A percentile compares a stretch with the other conserved stretches of the same genome.
Conservation (phyloP, 2,888 invertebrate genomes). For the Drosophila maculinotata region DNA sequence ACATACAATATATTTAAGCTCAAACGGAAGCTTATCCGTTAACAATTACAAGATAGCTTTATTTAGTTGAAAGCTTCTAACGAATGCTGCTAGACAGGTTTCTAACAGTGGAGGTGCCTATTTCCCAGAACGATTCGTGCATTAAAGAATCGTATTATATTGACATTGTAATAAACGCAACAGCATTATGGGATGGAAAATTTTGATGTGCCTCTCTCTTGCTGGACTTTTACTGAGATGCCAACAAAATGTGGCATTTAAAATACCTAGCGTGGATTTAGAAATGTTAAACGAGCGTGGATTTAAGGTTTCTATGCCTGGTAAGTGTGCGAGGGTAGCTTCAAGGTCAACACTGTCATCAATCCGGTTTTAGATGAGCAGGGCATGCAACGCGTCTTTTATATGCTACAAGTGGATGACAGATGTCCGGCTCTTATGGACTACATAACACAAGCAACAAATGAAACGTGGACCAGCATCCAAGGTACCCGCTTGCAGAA, state of each 20-base stretch:
- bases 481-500: constrained; percentile 50
- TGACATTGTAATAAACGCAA: constrained; percentile 2
- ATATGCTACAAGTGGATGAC: constrained; percentile 70
- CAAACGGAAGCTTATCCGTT: too few relatives aligned
- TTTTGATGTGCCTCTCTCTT: background rate
- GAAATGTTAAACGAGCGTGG: constrained; percentile 54
- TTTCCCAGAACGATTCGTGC: constrained; percentile 12
- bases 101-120: constrained; percentile 11
- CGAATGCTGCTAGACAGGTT: constrained; percentile 43
- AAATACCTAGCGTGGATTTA: constrained; percentile 65
- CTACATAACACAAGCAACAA: constrained; percentile 56
- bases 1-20: too few relatives aligned
- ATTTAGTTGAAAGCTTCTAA: background rate
- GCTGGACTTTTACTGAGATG: constrained; percentile 1
- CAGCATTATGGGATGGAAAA: constrained; percentile 52
- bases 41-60: constrained; percentile 22
- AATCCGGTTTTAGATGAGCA: constrained; percentile 60
- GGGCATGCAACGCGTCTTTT: constrained; percentile 71
- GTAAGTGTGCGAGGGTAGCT: constrained; percentile 33
- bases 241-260: constrained; percentile 40
- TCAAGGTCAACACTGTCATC: constrained; percentile 6
- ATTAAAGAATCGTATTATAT: background rate
- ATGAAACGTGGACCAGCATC: constrained; percentile 63
- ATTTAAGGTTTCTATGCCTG: constrained; percentile 67
- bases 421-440: constrained; percentile 73